Evolutionary conservation across 2,888 invertebrate genomes (phyloP), one percentile per base, ranked within the genome.

Genomic region (Aproaerema taeniolella): DNA sequence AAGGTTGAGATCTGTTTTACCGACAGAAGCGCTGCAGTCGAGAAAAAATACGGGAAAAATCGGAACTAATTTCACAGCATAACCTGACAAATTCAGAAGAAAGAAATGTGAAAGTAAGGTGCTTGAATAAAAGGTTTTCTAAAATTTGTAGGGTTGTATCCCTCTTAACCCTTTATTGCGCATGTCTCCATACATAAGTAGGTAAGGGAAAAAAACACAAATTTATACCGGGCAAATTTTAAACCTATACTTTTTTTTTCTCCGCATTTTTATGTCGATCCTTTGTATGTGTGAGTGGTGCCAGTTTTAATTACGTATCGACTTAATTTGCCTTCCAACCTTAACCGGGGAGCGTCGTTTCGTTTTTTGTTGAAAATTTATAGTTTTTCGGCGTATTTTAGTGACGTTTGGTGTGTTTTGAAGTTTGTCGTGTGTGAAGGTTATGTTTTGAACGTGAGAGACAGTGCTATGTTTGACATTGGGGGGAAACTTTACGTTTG

Each of bases 201-300:
- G 75, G 67, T 69, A 70, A 64, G 66, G 76, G 81, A 85, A 86
- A 86, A 87, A 87, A 87, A 87, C 82, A 79, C 83, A 79, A 86
- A 81, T 83, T 85, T 86, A 83, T 83, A 81, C 86, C 86, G 86
- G 86, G 86, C 66, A 86, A 87, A 85, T 81, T 85, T 86, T 83
- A 85, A 83, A 85, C 73, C 81, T 86, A 86, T 86, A 85, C 85
- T 86, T 87, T 86, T 86, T 81, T 85, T 83, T 81, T 68, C 77
- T 67, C 73, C 62, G 74, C 78, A 81, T 83, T 85, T 85, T 86
- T 85, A 83, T 80, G 83, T 82, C 77, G 82, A 75, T 67, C 68
- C 78, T 83, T 80, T 80, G 75, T 76, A 58, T 83, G 86, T 86
- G 85, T 86, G 85, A 69, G 85, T 76, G 53, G 64, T 74, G 74